Evolutionary conservation across 2,888 invertebrate genomes (phyloP).

Genomic region (Trachelus iudaicus): DNA sequence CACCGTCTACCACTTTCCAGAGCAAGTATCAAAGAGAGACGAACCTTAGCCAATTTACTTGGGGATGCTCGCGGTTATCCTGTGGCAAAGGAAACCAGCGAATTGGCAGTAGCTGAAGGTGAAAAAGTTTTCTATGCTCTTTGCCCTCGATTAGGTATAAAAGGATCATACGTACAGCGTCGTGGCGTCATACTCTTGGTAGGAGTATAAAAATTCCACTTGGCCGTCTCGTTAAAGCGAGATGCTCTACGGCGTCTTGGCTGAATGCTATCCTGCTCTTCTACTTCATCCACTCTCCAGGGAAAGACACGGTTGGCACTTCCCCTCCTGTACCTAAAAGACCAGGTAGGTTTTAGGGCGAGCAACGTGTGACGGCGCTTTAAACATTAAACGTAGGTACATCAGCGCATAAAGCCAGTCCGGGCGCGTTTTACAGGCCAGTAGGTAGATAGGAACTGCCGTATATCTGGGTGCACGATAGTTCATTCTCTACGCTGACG

Average conservation of each 20-base stretch:
- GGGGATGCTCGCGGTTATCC: not conserved
- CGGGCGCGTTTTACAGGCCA: not conserved
- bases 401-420: not conserved
- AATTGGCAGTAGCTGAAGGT: not conserved
- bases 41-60: not conserved
- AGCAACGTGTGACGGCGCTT: not conserved
- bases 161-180: not conserved
- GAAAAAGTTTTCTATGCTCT: not conserved
- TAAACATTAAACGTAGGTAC: not conserved
- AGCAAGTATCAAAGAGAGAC: not conserved
- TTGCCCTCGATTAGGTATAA: not conserved
- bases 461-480: not conserved
- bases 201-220: not conserved
- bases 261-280: not conserved
- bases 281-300: not conserved
- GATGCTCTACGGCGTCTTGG: not conserved
- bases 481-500: not conserved
- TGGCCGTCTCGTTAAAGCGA: not conserved
- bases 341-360: not conserved
- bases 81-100: not conserved
- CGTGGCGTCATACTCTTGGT: not conserved
- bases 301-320: not conserved
- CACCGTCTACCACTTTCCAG: not conserved
- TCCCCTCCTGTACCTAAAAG: not conserved
- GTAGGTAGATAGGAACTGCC: not conserved